phyloP scores from a whole-genome alignment of 2,113 vertebrate species.

The Cathartes aura region DNA sequence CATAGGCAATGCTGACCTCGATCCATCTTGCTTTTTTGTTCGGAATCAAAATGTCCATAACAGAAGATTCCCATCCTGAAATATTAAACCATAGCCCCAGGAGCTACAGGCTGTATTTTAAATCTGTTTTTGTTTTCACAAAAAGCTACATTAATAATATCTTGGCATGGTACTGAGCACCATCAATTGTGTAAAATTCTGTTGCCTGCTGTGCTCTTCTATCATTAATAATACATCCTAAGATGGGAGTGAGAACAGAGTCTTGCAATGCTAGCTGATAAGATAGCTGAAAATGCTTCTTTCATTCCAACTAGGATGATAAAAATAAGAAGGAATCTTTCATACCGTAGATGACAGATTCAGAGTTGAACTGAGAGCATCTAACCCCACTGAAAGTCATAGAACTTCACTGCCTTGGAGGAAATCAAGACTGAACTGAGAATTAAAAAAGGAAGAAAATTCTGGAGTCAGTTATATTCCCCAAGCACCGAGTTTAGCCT shows the following conservation, averaged over 20 bases:
- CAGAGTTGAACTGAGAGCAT: not conserved
- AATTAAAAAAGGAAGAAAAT: not conserved
- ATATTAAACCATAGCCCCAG: not conserved
- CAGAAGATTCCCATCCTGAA: constrained; percentile 1
- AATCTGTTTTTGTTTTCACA: constrained; percentile 32
- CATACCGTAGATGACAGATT: not conserved
- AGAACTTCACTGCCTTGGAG: not conserved
- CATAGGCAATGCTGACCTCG: not conserved
- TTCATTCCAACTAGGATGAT: constrained; percentile 35
- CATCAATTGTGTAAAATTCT: constrained; percentile 61
- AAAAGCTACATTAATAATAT: constrained; percentile 15
- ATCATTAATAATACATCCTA: constrained; percentile 65
- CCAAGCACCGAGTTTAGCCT: not conserved
- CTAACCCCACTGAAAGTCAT: not conserved
- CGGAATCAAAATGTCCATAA: not conserved
- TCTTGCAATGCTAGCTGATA: constrained; percentile 37
- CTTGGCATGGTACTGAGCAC: constrained; percentile 40
- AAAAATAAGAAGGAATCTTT: constrained; percentile 22
- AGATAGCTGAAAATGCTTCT: constrained; percentile 49
- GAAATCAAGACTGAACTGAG: not conserved
- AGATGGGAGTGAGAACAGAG: constrained; percentile 27
- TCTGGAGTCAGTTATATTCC: not conserved
- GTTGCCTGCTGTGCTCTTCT: constrained; percentile 33
- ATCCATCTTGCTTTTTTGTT: not conserved
- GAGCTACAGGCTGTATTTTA: constrained; percentile 28